Evolutionary conservation across 2,113 vertebrate species (phyloP).

Genomic region (Ibidorhyncha struthersii): DNA sequence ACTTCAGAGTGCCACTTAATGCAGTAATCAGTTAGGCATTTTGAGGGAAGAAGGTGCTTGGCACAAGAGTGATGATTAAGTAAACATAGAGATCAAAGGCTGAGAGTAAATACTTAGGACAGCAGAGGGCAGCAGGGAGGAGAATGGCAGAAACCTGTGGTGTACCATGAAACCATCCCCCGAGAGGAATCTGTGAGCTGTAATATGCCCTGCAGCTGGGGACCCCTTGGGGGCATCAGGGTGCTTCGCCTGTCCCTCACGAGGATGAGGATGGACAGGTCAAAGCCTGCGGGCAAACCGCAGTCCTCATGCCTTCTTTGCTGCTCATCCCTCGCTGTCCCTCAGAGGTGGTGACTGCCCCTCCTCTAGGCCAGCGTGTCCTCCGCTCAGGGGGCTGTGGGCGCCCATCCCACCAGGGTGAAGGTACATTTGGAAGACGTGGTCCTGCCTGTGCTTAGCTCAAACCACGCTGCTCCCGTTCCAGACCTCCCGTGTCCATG

Average conservation of each 20-base stretch:
- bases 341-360: fast-evolving
- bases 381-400: fast-evolving
- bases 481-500: neutral
- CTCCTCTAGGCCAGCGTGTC: neutral
- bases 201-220: neutral
- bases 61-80: neutral
- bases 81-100: neutral
- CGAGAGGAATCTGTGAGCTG: neutral
- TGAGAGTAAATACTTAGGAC: neutral
- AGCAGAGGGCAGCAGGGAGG: neutral
- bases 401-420: fast-evolving
- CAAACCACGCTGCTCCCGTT: fast-evolving
- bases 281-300: fast-evolving
- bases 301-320: neutral
- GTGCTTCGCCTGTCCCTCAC: neutral
- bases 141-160: neutral
- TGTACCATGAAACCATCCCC: neutral
- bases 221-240: fast-evolving
- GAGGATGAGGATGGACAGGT: neutral
- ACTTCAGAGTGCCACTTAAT: neutral
- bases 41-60: neutral
- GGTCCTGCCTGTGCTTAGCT: neutral
- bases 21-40: fast-evolving
- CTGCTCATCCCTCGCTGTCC: neutral
- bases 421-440: neutral